Evolutionary conservation across 2,797 vertebrate species (phyloP), one percentile per base, ranked within the genome.

Genomic region (Silurus lanzhouensis): DNA sequence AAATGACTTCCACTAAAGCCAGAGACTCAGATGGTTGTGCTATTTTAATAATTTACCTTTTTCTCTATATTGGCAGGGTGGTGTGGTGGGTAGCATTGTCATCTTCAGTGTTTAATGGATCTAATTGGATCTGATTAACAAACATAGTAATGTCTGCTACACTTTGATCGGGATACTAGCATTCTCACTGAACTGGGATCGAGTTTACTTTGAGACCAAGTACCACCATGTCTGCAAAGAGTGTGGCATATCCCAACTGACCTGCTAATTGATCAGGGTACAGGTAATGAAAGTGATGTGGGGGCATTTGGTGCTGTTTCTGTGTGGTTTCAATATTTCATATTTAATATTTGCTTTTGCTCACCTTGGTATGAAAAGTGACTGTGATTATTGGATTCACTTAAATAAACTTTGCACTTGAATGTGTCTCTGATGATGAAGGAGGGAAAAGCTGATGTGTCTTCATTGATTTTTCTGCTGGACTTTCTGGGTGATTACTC

Each of bases 331-430:
- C 58, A 77, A 60, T 77, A 20, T 7, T 5, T 60, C 9, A 77
- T 77, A 60, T 7, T 5, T 60, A 4, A 77, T 77, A 60, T 77
- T 77, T 60, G 17, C 55, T 25, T 77, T 12, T 60, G 25, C 55
- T 58, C 75, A 58, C 55, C 55, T 60, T 77, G 55, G 52, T 57
- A 27, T 38, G 55, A 77, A 63, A 9, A 17, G 38, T 0, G 13
- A 63, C 12, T 63, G 10, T 63, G 38, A 79, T n/a, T 63, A 64
- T 63, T 63, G 20, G 60, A 79, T 79, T 63, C 44, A 2, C 13
- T n/a, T 46, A 44, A 46, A 25, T 78, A 63, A 79, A 46, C 31
- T n/a, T 64, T 64, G 60, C 58, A 79, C 77, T 79, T 79, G 60
- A 44, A 46, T 14, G 19, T 79, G 38, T 63, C 77, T 79, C 31